These are phyloP conservation scores for Macaria notata DNA, from an alignment of 2,888 invertebrate genomes.

Conservation along the genomic window DNA sequence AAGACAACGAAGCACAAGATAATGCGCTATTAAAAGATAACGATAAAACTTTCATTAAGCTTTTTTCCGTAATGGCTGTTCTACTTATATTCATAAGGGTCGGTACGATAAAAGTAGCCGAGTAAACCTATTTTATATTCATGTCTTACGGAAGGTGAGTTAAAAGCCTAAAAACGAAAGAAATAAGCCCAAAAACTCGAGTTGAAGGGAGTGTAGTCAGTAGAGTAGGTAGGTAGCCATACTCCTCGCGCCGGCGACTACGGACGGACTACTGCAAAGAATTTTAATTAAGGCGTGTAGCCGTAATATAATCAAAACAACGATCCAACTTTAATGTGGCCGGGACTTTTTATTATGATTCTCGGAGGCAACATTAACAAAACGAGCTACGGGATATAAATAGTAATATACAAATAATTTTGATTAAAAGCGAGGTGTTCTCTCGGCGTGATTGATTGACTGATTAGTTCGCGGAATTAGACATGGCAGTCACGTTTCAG, in stretches of 20 bases:
- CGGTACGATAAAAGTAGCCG: slow-evolving; percentile 19
- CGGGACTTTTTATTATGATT: slow-evolving; percentile 26
- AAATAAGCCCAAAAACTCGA: slow-evolving; percentile 12
- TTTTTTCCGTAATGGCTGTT: slow-evolving; percentile 21
- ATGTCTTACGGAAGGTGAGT: slow-evolving; percentile 23
- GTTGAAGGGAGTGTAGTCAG: too few relatives aligned
- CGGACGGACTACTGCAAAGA: slow-evolving; percentile 40
- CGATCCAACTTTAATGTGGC: slow-evolving; percentile 40
- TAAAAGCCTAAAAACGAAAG: slow-evolving; percentile 22
- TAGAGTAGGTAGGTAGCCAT: slow-evolving; percentile 23
- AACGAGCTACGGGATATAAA: slow-evolving; percentile 18
- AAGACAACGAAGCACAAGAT: slow-evolving; percentile 9
- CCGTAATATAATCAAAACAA: slow-evolving; percentile 54
- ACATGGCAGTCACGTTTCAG: slow-evolving; percentile 26
- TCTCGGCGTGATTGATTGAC: slow-evolving; percentile 23
- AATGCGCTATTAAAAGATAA: slow-evolving; percentile 19
- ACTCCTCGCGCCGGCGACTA: slow-evolving; percentile 39
- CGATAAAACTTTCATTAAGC: slow-evolving; percentile 22
- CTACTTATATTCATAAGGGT: slow-evolving; percentile 26
- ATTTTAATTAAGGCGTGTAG: slow-evolving; percentile 55
- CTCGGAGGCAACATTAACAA: slow-evolving; percentile 17
- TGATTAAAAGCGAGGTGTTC: slow-evolving; percentile 7
- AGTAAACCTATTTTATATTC: slow-evolving; percentile 23
- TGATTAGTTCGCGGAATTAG: slow-evolving; percentile 16
- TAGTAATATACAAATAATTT: slow-evolving; percentile 17